Conservation (phyloP, 1,140 invertebrate genomes). For the Paralvinella palmiformis region DNA sequence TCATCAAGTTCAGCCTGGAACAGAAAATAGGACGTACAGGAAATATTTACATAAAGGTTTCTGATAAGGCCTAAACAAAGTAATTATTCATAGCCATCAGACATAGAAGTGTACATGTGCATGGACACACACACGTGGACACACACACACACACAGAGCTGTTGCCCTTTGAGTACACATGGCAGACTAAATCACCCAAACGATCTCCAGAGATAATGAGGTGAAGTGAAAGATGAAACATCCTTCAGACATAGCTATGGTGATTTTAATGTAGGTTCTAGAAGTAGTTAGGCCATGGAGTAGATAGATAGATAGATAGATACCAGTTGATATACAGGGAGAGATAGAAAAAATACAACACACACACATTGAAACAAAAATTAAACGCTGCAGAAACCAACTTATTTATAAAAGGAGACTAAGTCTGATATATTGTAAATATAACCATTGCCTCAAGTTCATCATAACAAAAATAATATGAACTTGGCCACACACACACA, state of each 20-base stretch:
- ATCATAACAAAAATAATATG: neutral
- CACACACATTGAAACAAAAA: too few relatives aligned
- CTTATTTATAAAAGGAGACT: too few relatives aligned
- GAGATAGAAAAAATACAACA: too few relatives aligned
- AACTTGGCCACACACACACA: neutral
- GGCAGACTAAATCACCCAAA: neutral
- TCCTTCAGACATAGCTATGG: too few relatives aligned
- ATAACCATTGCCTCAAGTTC: too few relatives aligned
- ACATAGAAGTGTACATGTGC: neutral
- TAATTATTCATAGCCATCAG: neutral
- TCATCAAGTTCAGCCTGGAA: slow-evolving; percentile 74
- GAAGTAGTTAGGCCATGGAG: neutral
- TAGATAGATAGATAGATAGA: too few relatives aligned
- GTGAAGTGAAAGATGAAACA: too few relatives aligned
- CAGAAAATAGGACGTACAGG: neutral
- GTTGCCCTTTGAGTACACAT: neutral
- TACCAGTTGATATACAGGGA: too few relatives aligned
- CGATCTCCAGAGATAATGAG: too few relatives aligned
- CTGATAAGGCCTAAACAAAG: neutral
- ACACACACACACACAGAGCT: neutral
- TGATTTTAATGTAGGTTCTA: neutral
- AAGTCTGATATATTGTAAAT: too few relatives aligned
- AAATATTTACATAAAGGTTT: neutral
- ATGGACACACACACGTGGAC: neutral
- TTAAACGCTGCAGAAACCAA: too few relatives aligned